A percentile compares a stretch with the other conserved stretches of the same genome.
Evolutionary conservation across 2,113 vertebrate genomes (phyloP).

Genomic region (Zeus faber): DNA sequence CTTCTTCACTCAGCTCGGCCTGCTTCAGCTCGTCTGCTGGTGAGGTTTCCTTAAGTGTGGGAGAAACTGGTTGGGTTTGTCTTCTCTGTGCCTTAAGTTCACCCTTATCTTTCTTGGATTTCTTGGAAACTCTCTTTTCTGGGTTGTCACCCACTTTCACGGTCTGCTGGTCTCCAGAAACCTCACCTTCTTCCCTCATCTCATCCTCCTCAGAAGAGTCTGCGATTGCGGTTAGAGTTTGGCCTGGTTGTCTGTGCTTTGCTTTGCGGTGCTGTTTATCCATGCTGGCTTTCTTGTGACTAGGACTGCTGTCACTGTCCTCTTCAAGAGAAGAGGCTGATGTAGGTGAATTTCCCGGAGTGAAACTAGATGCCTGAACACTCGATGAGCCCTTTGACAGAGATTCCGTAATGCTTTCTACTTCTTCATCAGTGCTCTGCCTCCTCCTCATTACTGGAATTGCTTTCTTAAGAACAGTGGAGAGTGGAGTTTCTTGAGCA

Average conservation of each 20-base stretch:
- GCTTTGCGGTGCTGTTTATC: conserved; percentile 92
- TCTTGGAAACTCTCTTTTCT: conserved; percentile 82
- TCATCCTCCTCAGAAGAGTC: conserved; percentile 96
- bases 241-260: conserved; percentile 85
- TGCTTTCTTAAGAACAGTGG: conserved; percentile 53
- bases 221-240: conserved; percentile 88
- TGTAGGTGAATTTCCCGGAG: conserved; percentile 91
- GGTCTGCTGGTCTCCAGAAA: conserved; percentile 80
- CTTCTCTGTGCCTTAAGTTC: conserved; percentile 81
- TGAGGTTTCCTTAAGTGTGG: conserved; percentile 82
- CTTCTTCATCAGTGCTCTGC: conserved; percentile 84
- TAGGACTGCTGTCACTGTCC: conserved; percentile 95
- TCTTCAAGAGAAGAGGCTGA: conserved; percentile 96
- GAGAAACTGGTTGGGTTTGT: conserved; percentile 77
- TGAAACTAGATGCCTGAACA: conserved; percentile 91
- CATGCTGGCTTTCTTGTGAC: conserved; percentile 82
- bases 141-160: conserved; percentile 79
- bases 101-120: conserved; percentile 84
- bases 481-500: conserved; percentile 64
- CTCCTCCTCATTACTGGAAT: conserved; percentile 67
- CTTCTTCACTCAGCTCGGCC: conserved; percentile 81
- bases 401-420: conserved; percentile 94
- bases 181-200: conserved; percentile 80
- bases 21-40: conserved; percentile 85
- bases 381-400: conserved; percentile 94